Conservation (phyloP, 2,113 vertebrate genomes). For the Mus musculus region DNA sequence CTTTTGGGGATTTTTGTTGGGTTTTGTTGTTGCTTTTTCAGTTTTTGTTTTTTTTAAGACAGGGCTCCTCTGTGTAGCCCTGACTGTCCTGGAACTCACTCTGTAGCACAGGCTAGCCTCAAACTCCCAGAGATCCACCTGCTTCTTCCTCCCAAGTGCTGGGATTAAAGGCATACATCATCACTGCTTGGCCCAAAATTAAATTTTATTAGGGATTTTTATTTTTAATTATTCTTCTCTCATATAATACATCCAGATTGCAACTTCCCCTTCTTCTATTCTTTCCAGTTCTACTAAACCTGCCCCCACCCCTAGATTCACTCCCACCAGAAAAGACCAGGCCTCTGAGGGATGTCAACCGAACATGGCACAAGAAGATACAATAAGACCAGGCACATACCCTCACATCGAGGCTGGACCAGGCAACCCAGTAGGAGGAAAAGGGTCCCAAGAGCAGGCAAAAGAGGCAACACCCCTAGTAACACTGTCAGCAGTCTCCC, state of each 20-base stretch:
- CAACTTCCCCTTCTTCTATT: neutral
- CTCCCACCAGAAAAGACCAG: neutral
- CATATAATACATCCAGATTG: neutral
- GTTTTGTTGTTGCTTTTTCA: too few relatives aligned
- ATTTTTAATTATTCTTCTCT: neutral
- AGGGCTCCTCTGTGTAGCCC: neutral
- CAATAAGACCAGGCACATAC: neutral
- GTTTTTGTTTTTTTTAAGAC: neutral
- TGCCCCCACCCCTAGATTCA: neutral
- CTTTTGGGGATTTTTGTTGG: too few relatives aligned
- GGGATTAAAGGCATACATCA: neutral
- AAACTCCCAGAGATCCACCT: neutral
- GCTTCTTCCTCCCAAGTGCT: neutral
- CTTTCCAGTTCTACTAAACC: neutral
- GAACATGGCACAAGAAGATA: neutral
- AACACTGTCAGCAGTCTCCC: neutral
- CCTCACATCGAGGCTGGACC: neutral
- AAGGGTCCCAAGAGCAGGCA: neutral
- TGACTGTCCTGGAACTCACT: neutral
- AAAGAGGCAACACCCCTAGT: neutral
- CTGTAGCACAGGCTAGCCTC: neutral
- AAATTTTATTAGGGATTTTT: neutral
- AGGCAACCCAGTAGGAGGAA: neutral
- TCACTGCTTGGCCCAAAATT: neutral
- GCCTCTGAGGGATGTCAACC: neutral